Percentiles rank a stretch among this genome's conserved stretches.
Evolutionary conservation across 2,113 vertebrate species (phyloP).

Genomic region (Serilophus lunatus): DNA sequence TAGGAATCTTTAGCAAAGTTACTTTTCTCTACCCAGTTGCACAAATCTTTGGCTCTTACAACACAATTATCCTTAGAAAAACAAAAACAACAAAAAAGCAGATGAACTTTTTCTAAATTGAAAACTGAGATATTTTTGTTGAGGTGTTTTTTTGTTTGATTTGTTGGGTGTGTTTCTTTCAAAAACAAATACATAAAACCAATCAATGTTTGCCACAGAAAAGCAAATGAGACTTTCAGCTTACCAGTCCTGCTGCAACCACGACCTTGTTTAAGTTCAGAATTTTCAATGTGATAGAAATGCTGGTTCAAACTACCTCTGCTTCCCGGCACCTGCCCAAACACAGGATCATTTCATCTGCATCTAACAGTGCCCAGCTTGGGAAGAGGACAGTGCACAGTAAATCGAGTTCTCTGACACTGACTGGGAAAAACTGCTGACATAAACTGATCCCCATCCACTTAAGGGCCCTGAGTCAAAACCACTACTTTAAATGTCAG

Average conservation of each 20-base stretch:
- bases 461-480: neutral
- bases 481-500: neutral
- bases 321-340: neutral
- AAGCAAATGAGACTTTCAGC: neutral
- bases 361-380: fast-evolving
- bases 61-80: neutral
- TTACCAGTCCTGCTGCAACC: neutral
- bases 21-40: neutral
- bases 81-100: neutral
- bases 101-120: neutral
- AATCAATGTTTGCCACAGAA: neutral
- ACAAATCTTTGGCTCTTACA: neutral
- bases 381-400: neutral
- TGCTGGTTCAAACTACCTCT: neutral
- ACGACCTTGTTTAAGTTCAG: neutral
- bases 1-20: neutral
- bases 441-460: neutral
- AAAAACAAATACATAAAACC: neutral
- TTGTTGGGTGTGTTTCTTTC: neutral
- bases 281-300: neutral
- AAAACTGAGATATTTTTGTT: neutral
- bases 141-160: neutral
- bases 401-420: fast-evolving
- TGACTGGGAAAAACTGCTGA: neutral
- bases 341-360: fast-evolving